Base-by-base conservation (phyloP, 1,140 invertebrate genomes). In the Anthonomus grandis region DNA sequence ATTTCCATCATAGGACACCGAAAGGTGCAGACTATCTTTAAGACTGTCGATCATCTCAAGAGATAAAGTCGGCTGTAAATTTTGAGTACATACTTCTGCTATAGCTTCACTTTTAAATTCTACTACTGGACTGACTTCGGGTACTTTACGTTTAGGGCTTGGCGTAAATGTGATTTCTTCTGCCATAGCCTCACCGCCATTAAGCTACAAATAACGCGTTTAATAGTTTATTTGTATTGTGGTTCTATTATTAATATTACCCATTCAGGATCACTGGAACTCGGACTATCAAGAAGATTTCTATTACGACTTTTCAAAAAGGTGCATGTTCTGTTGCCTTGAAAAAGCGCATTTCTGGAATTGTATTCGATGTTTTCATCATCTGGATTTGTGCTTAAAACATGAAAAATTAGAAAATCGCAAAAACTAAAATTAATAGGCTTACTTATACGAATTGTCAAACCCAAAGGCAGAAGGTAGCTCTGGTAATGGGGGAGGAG, bases 101-200 rank as follows among this genome's bases (percentile, higher is more conserved):
- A 66, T 56, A 9, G 59, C 52, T n/a, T 37, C 37, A 13, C 49
- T 23, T 8, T 5, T 36, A 10, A 25, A 31, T 34, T 2, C 13
- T 31, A 21, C 15, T 8, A 2, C 8, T 44, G 19, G 23, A 8
- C 42, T 52, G 2, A 46, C 60, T 23, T 65, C 61, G 23, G 57
- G 78, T 34, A 76, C 78, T 38, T 79, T 78, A 45, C 81, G 78
- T 52, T 75, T 79, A 9, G 80, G 82, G 64, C 78, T 82, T 44
- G 76, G 64, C 47, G 66, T 68, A 18, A 79, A 74, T 47, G 79
- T 82, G 15, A 80, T 80, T 42, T 84, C 82, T 31, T 85, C 82
- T 0, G 83, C 83, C 79, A 86, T 80, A 0, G 83, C 83, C 63
- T 86, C 84, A 0, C 84, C 84, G 0, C 73, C 77, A 55, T 81